These are phyloP conservation scores for Neosilurus mollespiculum DNA, from an alignment of 2,797 vertebrate species.

Conservation along the genomic window DNA sequence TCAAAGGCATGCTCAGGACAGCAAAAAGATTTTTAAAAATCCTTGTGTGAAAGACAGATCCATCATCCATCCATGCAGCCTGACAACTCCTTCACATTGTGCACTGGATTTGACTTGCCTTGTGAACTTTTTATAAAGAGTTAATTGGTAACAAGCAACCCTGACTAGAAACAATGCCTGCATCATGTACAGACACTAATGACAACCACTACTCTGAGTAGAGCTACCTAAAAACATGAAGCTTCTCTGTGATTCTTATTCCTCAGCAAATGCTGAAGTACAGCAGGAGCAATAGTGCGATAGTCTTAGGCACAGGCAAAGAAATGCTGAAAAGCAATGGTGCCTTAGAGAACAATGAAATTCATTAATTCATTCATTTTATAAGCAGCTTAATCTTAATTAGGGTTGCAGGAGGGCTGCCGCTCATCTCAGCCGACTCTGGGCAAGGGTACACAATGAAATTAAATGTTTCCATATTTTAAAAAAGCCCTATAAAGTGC, in stretches of 20 bases:
- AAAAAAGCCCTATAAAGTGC: too few species aligned
- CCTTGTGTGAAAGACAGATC: neutral
- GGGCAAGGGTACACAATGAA: too few species aligned
- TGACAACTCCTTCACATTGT: too few species aligned
- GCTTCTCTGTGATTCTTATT: neutral
- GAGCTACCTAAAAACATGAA: neutral
- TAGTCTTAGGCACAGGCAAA: too few species aligned
- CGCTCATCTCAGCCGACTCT: too few species aligned
- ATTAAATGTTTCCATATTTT: too few species aligned
- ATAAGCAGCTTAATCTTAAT: too few species aligned
- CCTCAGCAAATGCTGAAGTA: neutral
- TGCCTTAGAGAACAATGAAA: too few species aligned
- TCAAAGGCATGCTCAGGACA: conserved; percentile 7
- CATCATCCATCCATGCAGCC: neutral
- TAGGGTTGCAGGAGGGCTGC: too few species aligned
- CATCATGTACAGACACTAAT: neutral
- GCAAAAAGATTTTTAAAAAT: neutral
- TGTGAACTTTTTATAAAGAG: neutral
- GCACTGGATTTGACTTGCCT: neutral
- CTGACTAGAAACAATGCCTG: neutral
- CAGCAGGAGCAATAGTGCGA: too few species aligned
- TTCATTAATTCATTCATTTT: too few species aligned
- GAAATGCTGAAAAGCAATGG: too few species aligned
- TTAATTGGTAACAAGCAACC: neutral
- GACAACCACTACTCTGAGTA: neutral